Base-by-base conservation (phyloP, 2,797 vertebrate genomes). In the Rhinichthys osculus region DNA sequence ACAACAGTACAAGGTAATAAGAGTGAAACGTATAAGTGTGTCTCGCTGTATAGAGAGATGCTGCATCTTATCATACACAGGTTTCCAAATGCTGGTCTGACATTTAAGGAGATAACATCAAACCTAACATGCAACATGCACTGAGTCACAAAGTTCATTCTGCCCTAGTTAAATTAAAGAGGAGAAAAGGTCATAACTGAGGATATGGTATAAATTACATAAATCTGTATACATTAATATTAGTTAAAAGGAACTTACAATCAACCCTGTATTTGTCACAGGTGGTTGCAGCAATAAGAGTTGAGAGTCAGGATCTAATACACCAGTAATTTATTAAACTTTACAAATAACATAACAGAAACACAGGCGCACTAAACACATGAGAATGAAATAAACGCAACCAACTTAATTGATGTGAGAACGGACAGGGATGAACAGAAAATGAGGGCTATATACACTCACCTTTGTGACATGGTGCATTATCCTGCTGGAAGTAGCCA, bases 101-200 rank as follows among this genome's bases (percentile, higher is more conserved):
- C 85, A 81, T 87, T 86, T 78, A 50, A 38, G 59, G 54, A 74
- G 84, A 88, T 87, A 73, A 7, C 30, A 84, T 89, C 84, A 70
- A 78, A 54, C 19, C 70, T 83, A 38, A 64, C 19, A 66, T 74
- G 72, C 42, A 66, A 67, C 8, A 5, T 44, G 42, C 82, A 67
- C 4, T 23, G 30, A 81, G 64, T 52, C 62, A 62, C n/a, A 1
- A 73, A 44, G n/a, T 59, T 70, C 21, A n/a, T 72, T 54, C 74
- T 86, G 64, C 71, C 50, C 76, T 44, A 59, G 50, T 87, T 83
- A 42, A 50, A 62, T n/a, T 23, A 23, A 67, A 47, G 38, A 70
- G 21, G 9, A 74, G 64, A 78, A 73, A 85, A 82, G 19, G n/a
- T 69, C 8, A 52, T 13, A 64, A 76, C 23, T 11, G 78, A 42